Evolutionary conservation across 2,797 vertebrate genomes (phyloP), one percentile per base, ranked within the genome.

Genomic region (Microctenopoma steveboyesi): DNA sequence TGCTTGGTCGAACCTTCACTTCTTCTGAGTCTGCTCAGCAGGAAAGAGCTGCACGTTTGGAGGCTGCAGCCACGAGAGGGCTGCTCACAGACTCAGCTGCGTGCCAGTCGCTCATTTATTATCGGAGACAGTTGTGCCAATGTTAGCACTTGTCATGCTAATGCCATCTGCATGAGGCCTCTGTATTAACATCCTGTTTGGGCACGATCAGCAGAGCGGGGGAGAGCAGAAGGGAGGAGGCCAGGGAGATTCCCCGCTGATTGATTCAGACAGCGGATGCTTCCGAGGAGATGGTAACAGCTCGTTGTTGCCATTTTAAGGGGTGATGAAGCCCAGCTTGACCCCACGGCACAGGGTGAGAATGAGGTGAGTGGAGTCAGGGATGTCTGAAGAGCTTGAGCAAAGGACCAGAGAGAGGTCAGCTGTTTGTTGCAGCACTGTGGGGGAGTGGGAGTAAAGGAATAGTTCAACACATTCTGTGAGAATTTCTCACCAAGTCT

Each of bases 51-150:
- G 37, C 45, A 28, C 74, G 43, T 63, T 86, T 65, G 52, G 72
- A 55, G 59, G 39, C 62, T 45, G 50, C 49, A 42, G 84, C 84
- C 75, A n/a, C 54, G 67, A 64, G 37, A 9, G 74, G 83, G 88
- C 60, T 83, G 79, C 88, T 81, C 59, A 88, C 81, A 28, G 86
- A 85, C 81, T 90, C 85, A 87, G 64, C 86, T 81, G 48, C 83
- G 78, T 55, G 72, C 75, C 37, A 9, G 2, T 78, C 72, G 71
- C 86, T 76, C 67, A 90, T 93, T 92, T 37, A 37, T 37, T 37
- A 37, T 37, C 11, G 67, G 47, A 37, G 37, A 37, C 37, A 37
- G 75, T 85, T 74, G 84, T 71, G 75, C 81, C 76, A 80, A 87
- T 84, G 86, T 85, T 89, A 80, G 78, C 22, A 49, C 68, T 65